A percentile compares a stretch with the other conserved stretches of the same genome.
phyloP scores from a whole-genome alignment of 1,140 invertebrate species.

The Drosophila biarmipes region DNA sequence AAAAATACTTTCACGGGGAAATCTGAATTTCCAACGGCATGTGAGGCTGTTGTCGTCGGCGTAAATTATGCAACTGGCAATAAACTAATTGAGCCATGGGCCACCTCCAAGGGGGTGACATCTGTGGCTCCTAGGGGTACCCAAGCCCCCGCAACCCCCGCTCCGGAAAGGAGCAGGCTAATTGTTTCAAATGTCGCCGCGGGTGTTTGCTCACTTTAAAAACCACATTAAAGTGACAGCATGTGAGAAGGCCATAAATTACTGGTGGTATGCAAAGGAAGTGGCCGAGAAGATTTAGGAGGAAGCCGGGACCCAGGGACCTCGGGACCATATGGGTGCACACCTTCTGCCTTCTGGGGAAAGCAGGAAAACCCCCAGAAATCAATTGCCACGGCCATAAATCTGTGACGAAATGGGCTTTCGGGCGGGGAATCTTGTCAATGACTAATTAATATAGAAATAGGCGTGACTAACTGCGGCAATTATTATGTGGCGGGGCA shows the following conservation, averaged over 20 bases:
- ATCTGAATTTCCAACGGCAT: constrained; percentile 35
- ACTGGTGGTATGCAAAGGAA: constrained; percentile 52
- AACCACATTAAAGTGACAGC: constrained; percentile 83
- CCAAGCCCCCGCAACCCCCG: not conserved
- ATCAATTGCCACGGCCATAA: constrained; percentile 73
- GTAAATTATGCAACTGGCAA: constrained; percentile 62
- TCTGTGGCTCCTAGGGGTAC: constrained; percentile 31
- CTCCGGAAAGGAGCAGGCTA: constrained; percentile 43
- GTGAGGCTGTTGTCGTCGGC: constrained; percentile 49
- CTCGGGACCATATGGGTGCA: constrained; percentile 66
- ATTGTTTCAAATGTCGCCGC: constrained; percentile 76
- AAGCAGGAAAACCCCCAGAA: constrained; percentile 28
- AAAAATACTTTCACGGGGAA: constrained; percentile 40
- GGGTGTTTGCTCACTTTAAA: constrained; percentile 67
- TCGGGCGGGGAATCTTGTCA: constrained; percentile 41
- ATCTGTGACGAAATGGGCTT: constrained; percentile 45
- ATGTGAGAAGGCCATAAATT: constrained; percentile 83
- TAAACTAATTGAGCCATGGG: constrained; percentile 43
- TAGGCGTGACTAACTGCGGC: constrained; percentile 69
- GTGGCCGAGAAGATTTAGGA: constrained; percentile 57
- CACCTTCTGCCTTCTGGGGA: constrained; percentile 44
- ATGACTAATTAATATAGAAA: constrained; percentile 71
- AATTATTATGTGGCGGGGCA: constrained; percentile 44
- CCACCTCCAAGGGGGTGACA: constrained; percentile 34
- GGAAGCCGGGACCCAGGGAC: constrained; percentile 56